Evolutionary conservation across 1,140 invertebrate genomes (phyloP).

Genomic region (Metopolophium dirhodum): DNA sequence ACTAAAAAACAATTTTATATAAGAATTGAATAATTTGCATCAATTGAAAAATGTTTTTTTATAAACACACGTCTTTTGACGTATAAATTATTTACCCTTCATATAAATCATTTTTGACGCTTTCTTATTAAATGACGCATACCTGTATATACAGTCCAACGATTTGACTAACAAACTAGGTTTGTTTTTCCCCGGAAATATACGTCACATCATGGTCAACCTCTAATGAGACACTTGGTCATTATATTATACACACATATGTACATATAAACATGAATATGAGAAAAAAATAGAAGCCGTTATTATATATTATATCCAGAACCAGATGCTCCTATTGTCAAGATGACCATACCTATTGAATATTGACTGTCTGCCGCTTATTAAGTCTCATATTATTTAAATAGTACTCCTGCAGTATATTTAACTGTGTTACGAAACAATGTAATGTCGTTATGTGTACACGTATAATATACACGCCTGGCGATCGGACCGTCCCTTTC

Average conservation of each 20-base stretch:
- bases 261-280: background rate
- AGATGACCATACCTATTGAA: conserved; percentile 41
- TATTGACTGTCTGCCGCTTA: conserved; percentile 51
- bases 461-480: background rate
- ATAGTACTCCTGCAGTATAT: conserved; percentile 32
- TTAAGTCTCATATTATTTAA: conserved; percentile 45
- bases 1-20: background rate
- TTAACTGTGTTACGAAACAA: conserved; percentile 43
- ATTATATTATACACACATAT: background rate
- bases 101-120: conserved; percentile 21
- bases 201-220: conserved; percentile 47
- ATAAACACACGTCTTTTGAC: background rate
- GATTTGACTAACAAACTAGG: background rate
- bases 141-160: too few relatives aligned
- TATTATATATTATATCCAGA: conserved; percentile 20
- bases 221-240: conserved; percentile 55
- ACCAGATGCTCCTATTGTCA: conserved; percentile 47
- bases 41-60: background rate
- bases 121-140: background rate
- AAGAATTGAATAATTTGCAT: background rate
- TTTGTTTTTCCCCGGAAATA: conserved; percentile 41
- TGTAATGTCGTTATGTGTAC: conserved; percentile 48
- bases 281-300: conserved; percentile 30
- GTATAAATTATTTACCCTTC: background rate
- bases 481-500: conserved; percentile 26